These are phyloP conservation scores for Yponomeuta evonymella DNA, from an alignment of 2,888 invertebrate genomes.

Conservation along the genomic window DNA sequence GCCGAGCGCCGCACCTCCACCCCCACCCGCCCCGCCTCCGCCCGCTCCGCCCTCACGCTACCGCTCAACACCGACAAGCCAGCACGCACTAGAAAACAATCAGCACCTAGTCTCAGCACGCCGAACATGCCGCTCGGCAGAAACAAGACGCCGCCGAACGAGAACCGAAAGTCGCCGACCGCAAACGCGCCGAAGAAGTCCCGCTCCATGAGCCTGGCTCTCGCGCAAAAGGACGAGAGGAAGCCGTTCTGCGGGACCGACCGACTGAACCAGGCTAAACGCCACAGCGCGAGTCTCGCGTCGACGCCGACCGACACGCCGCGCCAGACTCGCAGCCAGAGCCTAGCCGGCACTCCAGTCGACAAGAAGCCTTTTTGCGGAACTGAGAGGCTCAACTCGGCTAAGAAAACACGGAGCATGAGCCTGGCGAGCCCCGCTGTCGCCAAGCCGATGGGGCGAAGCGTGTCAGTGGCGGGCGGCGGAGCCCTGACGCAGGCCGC, in stretches of 20 bases:
- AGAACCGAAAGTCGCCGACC: constrained; percentile 49
- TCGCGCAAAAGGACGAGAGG: constrained; percentile 38
- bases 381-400: constrained; percentile 33
- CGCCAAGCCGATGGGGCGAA: constrained; percentile 44
- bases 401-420: constrained; percentile 64
- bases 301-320: constrained; percentile 41
- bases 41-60: constrained; percentile 44
- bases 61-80: constrained; percentile 34
- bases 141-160: constrained; percentile 47
- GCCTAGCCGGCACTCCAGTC: constrained; percentile 57
- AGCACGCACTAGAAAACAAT: constrained; percentile 52
- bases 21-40: constrained; percentile 33
- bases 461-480: constrained; percentile 38
- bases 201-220: constrained; percentile 60
- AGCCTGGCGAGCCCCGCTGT: constrained; percentile 46
- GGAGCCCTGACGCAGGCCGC: constrained; percentile 64
- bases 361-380: constrained; percentile 42
- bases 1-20: constrained; percentile 45
- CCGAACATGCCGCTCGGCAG: constrained; percentile 49
- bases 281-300: constrained; percentile 40
- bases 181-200: constrained; percentile 56
- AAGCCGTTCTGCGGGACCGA: constrained; percentile 55
- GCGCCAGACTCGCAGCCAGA: constrained; percentile 54
- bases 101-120: constrained; percentile 61
- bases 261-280: constrained; percentile 38